Evolutionary conservation across 2,797 vertebrate species (phyloP), one percentile per base, ranked within the genome.

Genomic region (Leucoraja ocellata): DNA sequence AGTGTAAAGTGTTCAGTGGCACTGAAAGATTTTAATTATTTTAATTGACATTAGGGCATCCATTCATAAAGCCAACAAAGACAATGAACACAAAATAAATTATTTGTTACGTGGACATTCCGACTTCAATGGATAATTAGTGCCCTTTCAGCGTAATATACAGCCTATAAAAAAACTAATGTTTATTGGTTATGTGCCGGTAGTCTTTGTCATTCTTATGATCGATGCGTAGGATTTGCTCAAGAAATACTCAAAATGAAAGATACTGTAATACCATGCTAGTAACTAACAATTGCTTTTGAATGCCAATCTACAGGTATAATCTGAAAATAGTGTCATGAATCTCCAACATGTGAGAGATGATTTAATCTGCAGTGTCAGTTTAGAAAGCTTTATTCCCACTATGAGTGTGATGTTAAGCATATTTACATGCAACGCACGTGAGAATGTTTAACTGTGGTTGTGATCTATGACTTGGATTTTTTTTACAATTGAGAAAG

Each of bases 381-480:
- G 61, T 63, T 46, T 14, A 86, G 83, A 79, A 21, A 88, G 61
- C 61, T 76, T 91, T 71, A 39, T 90, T 18, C 39, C 63, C 4
- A 16, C 23, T 36, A 23, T 76, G 28, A 46, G 18, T 28, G 65
- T 25, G 28, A 8, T 58, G 36, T 58, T 76, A 58, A 58, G 23
- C 36, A 76, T 92, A 74, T 92, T 23, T 76, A 92, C 68, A 92
- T 54, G 90, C 90, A 92, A 92, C 54, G 46, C 21, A 10, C 21
- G 8, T 92, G 25, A 74, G 73, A 54, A 16, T 54, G 68, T 74
- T 91, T 74, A 91, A 73, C 68, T 54, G 46, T 76, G 68, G 71
- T 58, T 46, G 9, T 92, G 71, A 92, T 74, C 32, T 92, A 74
- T 76, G 39, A 76, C 23, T 36, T n/a, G 63, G 63, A 90, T 68